Conservation (phyloP, 2,797 vertebrate genomes). For the Eleutherodactylus coqui region DNA sequence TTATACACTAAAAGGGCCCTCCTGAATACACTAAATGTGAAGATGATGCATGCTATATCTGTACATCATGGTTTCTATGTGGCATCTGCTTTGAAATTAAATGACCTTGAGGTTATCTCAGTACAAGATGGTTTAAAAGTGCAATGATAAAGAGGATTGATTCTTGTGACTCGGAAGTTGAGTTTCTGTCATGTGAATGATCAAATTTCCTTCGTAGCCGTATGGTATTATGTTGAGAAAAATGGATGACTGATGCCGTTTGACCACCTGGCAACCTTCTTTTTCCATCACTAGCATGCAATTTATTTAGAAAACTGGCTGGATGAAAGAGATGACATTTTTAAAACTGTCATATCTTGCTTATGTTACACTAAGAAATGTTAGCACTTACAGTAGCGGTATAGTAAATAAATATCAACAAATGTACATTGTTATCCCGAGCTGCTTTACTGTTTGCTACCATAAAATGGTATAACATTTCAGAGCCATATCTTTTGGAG, state of each 20-base stretch:
- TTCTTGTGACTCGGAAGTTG: slow-evolving; percentile 30
- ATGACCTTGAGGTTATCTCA: slow-evolving; percentile 54
- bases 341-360: slow-evolving; percentile 41
- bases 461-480: not conserved
- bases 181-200: slow-evolving; percentile 52
- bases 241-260: slow-evolving; percentile 48
- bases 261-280: slow-evolving; percentile 54
- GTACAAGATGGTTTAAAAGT: slow-evolving; percentile 47
- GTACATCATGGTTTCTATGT: slow-evolving; percentile 21
- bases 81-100: slow-evolving; percentile 45
- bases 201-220: slow-evolving; percentile 40
- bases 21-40: not conserved
- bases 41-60: not conserved
- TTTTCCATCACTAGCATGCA: slow-evolving; percentile 46
- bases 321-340: slow-evolving; percentile 26
- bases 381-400: not conserved
- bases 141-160: slow-evolving; percentile 57
- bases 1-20: not conserved
- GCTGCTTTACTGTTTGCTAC: not conserved
- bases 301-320: slow-evolving; percentile 27
- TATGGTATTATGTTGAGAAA: slow-evolving; percentile 43
- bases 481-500: not conserved
- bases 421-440: not conserved
- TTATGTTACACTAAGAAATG: slow-evolving; percentile 21
- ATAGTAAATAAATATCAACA: not conserved